These are phyloP conservation scores for Pangasianodon gigas DNA, from an alignment of 2,113 vertebrate species.

Conservation along the genomic window DNA sequence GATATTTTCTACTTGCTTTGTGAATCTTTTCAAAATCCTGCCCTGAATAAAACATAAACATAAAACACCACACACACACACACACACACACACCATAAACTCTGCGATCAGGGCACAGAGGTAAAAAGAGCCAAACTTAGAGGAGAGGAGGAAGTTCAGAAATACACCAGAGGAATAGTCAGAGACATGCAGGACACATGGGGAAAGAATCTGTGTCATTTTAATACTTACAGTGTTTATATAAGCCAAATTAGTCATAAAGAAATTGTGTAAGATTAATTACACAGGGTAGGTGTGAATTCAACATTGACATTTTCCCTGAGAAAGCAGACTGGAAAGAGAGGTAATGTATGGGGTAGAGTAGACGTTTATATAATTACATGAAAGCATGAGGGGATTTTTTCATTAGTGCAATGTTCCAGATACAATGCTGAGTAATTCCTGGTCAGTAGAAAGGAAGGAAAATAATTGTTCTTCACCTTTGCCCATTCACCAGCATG, in stretches of 20 bases:
- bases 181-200: background rate
- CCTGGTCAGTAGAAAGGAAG: background rate
- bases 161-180: background rate
- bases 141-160: background rate
- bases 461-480: background rate
- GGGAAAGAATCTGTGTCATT: background rate
- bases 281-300: background rate
- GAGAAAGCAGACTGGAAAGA: constrained; percentile 10
- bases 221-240: constrained; percentile 9
- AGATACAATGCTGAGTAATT: constrained; percentile 1
- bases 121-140: background rate
- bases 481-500: background rate
- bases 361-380: background rate
- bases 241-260: background rate
- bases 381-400: background rate
- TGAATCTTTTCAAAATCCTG: background rate
- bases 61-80: background rate
- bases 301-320: constrained; percentile 8
- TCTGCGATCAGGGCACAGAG: background rate
- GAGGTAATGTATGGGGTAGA: background rate
- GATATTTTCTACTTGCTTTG: background rate
- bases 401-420: constrained; percentile 11
- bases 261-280: constrained; percentile 4
- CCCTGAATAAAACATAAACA: too few species aligned
- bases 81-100: background rate